phyloP scores from a whole-genome alignment of 2,113 vertebrate genomes.

The Hepsetus odoe region DNA sequence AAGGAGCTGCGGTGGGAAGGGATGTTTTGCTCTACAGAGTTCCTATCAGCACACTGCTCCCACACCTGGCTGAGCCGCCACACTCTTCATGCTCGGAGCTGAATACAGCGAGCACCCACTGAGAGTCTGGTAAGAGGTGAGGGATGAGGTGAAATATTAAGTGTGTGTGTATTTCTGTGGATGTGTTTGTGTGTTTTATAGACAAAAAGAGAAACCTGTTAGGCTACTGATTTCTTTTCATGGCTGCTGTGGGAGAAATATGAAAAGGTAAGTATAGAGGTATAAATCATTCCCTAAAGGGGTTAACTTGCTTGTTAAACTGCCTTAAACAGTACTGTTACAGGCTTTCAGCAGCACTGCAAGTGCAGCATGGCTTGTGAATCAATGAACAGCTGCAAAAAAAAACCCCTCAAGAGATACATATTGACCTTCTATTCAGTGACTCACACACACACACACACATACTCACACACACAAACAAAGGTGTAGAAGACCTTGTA shows the following conservation, averaged over 20 bases:
- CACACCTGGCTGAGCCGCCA: background rate
- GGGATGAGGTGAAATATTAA: background rate
- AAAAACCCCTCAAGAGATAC: background rate
- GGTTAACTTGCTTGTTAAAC: constrained; percentile 24
- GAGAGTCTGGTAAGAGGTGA: background rate
- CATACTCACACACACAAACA: too few relatives aligned
- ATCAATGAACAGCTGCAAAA: background rate
- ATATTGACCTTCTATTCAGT: background rate
- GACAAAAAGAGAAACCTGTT: background rate
- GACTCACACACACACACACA: too few relatives aligned
- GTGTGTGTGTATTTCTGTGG: background rate
- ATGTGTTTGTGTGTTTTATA: background rate
- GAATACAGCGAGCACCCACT: background rate
- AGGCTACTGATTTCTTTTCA: constrained; percentile 18
- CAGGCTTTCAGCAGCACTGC: constrained; percentile 2
- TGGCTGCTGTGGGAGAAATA: background rate
- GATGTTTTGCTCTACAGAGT: background rate
- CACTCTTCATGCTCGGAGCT: background rate
- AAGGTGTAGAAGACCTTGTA: too few relatives aligned
- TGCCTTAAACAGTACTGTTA: constrained; percentile 1
- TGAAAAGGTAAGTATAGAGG: background rate
- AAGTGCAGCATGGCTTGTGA: background rate
- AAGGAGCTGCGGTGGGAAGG: background rate
- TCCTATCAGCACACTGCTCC: background rate
- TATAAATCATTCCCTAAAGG: constrained; percentile 12